Evolutionary conservation across 2,888 invertebrate species (phyloP).

Genomic region (Ophion ellenae): DNA sequence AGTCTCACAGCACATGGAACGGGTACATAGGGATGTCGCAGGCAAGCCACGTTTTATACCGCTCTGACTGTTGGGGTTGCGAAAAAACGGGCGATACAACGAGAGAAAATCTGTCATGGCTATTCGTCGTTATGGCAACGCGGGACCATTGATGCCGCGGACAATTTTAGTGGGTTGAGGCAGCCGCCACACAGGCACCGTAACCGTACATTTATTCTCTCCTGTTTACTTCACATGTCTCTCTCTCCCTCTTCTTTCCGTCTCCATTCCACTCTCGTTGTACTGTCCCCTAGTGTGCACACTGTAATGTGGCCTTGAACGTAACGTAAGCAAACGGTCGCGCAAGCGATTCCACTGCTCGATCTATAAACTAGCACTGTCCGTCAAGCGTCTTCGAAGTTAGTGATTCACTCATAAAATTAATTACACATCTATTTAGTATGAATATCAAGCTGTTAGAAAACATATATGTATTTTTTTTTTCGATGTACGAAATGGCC

Average conservation of each 20-base stretch:
- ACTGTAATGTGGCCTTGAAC: conserved; percentile 43
- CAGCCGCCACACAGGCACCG: conserved; percentile 40
- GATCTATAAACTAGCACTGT: neutral
- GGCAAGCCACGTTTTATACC: conserved; percentile 12
- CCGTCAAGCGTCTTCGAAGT: neutral
- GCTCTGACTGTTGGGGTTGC: conserved; percentile 39
- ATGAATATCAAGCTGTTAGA: too few species aligned
- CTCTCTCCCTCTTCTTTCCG: neutral
- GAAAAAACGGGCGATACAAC: conserved; percentile 12
- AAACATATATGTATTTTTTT: too few species aligned
- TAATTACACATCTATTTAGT: too few species aligned
- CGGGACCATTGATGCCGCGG: conserved; percentile 26
- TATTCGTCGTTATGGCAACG: conserved; percentile 58
- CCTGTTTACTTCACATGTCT: conserved; percentile 12
- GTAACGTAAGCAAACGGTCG: conserved; percentile 34
- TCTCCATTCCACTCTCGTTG: conserved; percentile 4
- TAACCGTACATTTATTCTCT: conserved; percentile 40
- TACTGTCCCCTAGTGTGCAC: neutral
- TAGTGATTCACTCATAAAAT: too few species aligned
- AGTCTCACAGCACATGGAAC: conserved; percentile 40
- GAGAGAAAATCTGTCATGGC: neutral
- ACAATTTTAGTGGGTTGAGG: conserved; percentile 36
- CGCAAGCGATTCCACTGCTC: conserved; percentile 35
- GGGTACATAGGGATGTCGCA: conserved; percentile 19
- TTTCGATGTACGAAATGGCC: too few species aligned